Percentiles rank a stretch among this genome's conserved stretches.
These are phyloP conservation scores for Liodrosophila aerea DNA, from an alignment of 2,888 invertebrate genomes.

Conservation along the genomic window DNA sequence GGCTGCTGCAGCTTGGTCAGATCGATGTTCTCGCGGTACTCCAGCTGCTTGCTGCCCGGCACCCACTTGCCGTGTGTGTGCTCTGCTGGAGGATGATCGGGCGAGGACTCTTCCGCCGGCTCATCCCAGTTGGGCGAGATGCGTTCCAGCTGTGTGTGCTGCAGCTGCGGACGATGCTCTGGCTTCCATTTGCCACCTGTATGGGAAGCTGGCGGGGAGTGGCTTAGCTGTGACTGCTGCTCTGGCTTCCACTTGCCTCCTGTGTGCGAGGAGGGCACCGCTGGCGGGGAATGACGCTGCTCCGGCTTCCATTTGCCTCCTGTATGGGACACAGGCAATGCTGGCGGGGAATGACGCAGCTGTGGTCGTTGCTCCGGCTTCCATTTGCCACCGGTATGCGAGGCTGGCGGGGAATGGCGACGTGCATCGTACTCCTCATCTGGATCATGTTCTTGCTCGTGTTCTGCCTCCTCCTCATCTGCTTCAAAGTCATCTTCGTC, in stretches of 20 bases:
- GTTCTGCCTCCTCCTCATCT: constrained; percentile 51
- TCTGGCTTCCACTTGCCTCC: too few species aligned
- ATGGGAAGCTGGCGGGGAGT: constrained; percentile 79
- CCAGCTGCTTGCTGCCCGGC: constrained; percentile 85
- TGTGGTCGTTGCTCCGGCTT: too few species aligned
- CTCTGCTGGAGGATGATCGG: constrained; percentile 85
- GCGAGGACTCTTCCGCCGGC: constrained; percentile 80
- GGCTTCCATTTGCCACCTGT: constrained; percentile 91
- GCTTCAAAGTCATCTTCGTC: constrained; percentile 82
- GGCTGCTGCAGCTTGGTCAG: constrained; percentile 58
- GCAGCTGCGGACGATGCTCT: constrained; percentile 81
- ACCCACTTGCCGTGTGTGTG: constrained; percentile 91
- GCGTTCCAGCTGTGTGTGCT: constrained; percentile 68
- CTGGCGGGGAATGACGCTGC: constrained; percentile 73
- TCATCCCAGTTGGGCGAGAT: constrained; percentile 84
- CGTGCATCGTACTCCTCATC: constrained; percentile 44
- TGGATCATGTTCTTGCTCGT: constrained; percentile 16
- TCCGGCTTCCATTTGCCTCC: constrained; percentile 6
- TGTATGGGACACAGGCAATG: too few species aligned
- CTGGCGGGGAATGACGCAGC: too few species aligned
- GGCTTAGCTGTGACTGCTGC: too few species aligned
- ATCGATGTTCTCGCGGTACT: constrained; percentile 83
- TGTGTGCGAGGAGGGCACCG: constrained; percentile 82
- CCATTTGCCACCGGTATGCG: too few species aligned
- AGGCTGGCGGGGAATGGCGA: constrained; percentile 70